phyloP scores from a whole-genome alignment of 2,113 vertebrate genomes.

The Gadus macrocephalus region DNA sequence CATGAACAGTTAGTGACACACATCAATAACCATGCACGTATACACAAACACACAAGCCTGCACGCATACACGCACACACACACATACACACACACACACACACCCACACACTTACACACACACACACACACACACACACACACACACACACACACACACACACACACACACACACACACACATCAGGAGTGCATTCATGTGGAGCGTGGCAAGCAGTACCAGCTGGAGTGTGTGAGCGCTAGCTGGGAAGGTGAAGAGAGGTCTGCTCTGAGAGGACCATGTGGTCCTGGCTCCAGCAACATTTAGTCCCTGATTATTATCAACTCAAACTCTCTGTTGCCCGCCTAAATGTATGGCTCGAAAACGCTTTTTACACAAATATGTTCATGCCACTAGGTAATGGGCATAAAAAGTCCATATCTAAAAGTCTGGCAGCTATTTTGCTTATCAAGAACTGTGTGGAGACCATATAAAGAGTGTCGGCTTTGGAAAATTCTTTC shows the following conservation, averaged over 20 bases:
- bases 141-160: background rate
- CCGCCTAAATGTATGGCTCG: background rate
- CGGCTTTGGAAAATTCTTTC: too few relatives aligned
- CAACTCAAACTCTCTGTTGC: background rate
- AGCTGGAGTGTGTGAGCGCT: constrained; percentile 24
- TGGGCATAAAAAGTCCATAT: too few relatives aligned
- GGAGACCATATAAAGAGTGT: too few relatives aligned
- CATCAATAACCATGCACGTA: background rate
- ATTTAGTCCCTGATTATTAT: background rate
- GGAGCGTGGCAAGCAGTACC: constrained; percentile 3
- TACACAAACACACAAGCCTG: too few relatives aligned
- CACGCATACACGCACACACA: background rate
- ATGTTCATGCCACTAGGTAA: too few relatives aligned
- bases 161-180: background rate
- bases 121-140: background rate
- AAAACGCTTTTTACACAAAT: too few relatives aligned
- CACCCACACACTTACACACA: background rate
- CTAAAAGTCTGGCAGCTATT: too few relatives aligned
- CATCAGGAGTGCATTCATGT: background rate
- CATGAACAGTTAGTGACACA: background rate
- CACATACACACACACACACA: too few relatives aligned
- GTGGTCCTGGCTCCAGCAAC: background rate
- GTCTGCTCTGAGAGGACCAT: constrained; percentile 15
- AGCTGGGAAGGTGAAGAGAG: constrained; percentile 28
- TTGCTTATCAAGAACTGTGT: too few relatives aligned